These are phyloP conservation scores for Cynaeus angustus DNA, from an alignment of 2,888 invertebrate species.

Conservation along the genomic window DNA sequence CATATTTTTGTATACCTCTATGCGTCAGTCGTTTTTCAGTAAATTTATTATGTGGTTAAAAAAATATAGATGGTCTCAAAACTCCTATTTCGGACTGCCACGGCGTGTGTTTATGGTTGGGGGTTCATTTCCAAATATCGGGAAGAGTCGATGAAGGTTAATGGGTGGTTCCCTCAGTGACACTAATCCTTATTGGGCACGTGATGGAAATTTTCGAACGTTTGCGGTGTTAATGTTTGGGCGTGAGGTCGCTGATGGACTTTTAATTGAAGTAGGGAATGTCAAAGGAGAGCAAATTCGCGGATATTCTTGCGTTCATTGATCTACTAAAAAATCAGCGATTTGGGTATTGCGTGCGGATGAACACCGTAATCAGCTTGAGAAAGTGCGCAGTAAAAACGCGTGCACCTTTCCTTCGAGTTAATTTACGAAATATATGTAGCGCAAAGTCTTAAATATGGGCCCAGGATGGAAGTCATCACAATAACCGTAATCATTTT, in stretches of 20 bases:
- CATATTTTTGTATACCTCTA: no score
- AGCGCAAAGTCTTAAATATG: conserved; percentile 14
- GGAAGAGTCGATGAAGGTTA: conserved; percentile 15
- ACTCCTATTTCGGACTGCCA: neutral
- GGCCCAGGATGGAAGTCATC: conserved; percentile 46
- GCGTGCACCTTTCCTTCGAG: conserved; percentile 10
- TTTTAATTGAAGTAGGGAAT: conserved; percentile 6
- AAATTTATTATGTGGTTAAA: no score
- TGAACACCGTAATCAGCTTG: neutral
- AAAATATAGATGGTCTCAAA: neutral
- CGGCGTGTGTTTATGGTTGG: neutral
- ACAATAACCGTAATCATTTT: conserved; percentile 58
- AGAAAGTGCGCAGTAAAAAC: conserved; percentile 15
- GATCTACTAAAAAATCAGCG: neutral
- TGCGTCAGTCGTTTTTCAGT: no score
- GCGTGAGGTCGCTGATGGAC: conserved; percentile 19
- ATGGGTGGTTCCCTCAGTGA: conserved; percentile 20
- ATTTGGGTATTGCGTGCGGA: conserved; percentile 12
- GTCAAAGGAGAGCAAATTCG: neutral
- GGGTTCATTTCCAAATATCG: conserved; percentile 19
- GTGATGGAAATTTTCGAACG: conserved; percentile 30
- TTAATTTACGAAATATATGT: conserved; percentile 16
- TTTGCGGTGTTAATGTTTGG: conserved; percentile 18
- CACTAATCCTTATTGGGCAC: conserved; percentile 28
- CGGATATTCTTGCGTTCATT: no score